Evolutionary conservation across 2,888 invertebrate species (phyloP).

Genomic region (Tanytarsus gracilentus): DNA sequence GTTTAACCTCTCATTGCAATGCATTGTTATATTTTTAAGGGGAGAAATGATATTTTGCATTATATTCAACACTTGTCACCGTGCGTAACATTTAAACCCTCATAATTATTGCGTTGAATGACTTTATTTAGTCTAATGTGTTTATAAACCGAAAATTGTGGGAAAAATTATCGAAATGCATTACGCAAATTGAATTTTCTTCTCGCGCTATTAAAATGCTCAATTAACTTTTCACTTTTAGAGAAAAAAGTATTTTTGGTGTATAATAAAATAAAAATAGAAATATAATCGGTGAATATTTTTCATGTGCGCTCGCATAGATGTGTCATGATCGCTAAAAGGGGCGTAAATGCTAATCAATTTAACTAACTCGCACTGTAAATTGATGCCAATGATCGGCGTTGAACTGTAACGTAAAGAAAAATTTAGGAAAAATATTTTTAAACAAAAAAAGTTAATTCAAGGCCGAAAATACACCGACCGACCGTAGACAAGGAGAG

Average conservation of each 20-base stretch:
- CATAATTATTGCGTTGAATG: slow-evolving; percentile 18
- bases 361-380: not conserved
- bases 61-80: slow-evolving; percentile 12
- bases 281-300: not conserved
- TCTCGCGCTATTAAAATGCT: not conserved
- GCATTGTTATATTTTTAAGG: too few relatives aligned
- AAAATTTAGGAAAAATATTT: not conserved
- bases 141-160: not conserved
- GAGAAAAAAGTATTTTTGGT: too few relatives aligned
- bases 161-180: not conserved
- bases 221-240: too few relatives aligned
- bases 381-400: not conserved
- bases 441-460: not conserved
- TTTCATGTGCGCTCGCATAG: not conserved
- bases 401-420: not conserved
- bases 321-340: not conserved
- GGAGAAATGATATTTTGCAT: slow-evolving; percentile 1
- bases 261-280: not conserved
- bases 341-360: slow-evolving; percentile 22
- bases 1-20: too few relatives aligned
- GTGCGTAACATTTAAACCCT: slow-evolving; percentile 7
- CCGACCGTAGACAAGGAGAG: not conserved
- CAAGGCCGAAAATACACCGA: not conserved
- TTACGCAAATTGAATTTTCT: slow-evolving; percentile 1
- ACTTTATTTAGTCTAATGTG: slow-evolving; percentile 12